A percentile compares a stretch with the other conserved stretches of the same genome.
phyloP scores from a whole-genome alignment of 2,888 invertebrate genomes.

The Agrenia bidenticulata region DNA sequence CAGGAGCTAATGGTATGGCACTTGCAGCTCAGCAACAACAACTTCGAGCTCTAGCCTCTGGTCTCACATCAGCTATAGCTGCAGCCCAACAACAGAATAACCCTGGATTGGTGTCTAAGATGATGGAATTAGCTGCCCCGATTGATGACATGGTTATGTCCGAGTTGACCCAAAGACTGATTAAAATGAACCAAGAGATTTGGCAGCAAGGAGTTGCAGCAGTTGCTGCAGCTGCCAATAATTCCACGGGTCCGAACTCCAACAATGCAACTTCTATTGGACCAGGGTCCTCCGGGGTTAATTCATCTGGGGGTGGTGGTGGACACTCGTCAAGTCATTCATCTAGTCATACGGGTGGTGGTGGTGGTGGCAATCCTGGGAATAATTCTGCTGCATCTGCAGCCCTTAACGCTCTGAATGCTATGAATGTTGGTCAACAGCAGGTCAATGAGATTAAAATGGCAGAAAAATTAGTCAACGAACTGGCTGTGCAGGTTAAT shows the following conservation, averaged over 20 bases:
- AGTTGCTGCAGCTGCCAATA: conserved; percentile 44
- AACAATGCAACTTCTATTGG: neutral
- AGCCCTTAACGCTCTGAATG: conserved; percentile 38
- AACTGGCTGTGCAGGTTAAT: conserved; percentile 53
- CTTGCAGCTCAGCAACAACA: conserved; percentile 47
- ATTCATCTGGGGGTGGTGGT: conserved; percentile 17
- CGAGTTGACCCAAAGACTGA: conserved; percentile 51
- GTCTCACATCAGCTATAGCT: conserved; percentile 46
- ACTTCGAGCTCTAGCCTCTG: conserved; percentile 48
- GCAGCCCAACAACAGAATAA: conserved; percentile 44
- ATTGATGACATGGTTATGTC: conserved; percentile 51
- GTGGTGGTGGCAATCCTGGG: conserved; percentile 24
- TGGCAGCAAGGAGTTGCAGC: conserved; percentile 52
- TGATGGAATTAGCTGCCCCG: conserved; percentile 45
- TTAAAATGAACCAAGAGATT: conserved; percentile 53
- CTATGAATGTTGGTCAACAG: conserved; percentile 42
- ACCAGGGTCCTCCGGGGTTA: neutral
- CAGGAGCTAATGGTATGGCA: conserved; percentile 18
- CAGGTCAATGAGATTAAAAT: conserved; percentile 53
- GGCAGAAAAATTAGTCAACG: conserved; percentile 53
- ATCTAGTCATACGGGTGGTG: conserved; percentile 24
- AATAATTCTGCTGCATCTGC: conserved; percentile 33
- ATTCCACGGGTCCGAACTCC: conserved; percentile 21
- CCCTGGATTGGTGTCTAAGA: conserved; percentile 40
- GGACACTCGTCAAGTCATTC: conserved; percentile 19